phyloP scores from a whole-genome alignment of 1,140 invertebrate genomes.

The Drosophila kepulauana region DNA sequence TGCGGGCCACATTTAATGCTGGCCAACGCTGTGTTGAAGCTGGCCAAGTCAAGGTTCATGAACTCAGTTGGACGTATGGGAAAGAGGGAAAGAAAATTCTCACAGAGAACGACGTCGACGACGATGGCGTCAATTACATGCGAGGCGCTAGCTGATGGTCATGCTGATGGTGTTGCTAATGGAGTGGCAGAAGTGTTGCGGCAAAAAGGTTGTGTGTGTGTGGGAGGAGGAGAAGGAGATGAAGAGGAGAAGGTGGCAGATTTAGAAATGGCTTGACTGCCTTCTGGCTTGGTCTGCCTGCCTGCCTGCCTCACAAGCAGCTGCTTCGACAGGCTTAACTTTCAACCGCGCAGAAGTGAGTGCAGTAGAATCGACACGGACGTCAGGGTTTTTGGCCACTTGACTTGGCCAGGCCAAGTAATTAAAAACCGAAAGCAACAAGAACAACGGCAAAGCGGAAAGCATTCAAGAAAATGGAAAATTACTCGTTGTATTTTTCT shows the following conservation, averaged over 20 bases:
- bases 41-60: conserved; percentile 61
- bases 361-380: conserved; percentile 27
- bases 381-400: conserved; percentile 63
- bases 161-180: conserved; percentile 23
- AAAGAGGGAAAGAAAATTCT: conserved; percentile 50
- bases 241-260: conserved; percentile 9
- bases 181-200: conserved; percentile 8
- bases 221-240: not conserved
- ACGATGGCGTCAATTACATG: conserved; percentile 75
- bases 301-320: conserved; percentile 29
- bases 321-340: conserved; percentile 60
- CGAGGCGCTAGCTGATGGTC: conserved; percentile 39
- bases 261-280: conserved; percentile 38
- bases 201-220: too few relatives aligned
- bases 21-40: conserved; percentile 33
- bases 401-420: conserved; percentile 69
- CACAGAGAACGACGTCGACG: conserved; percentile 41
- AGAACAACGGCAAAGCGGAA: conserved; percentile 35
- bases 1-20: conserved; percentile 16
- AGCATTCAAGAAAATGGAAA: conserved; percentile 67
- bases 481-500: conserved; percentile 55
- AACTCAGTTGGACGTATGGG: conserved; percentile 33
- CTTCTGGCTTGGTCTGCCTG: not conserved
- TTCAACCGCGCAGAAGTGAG: conserved; percentile 62
- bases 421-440: conserved; percentile 67